Conservation (phyloP, 2,888 invertebrate species). For the Lydus trimaculatus region DNA sequence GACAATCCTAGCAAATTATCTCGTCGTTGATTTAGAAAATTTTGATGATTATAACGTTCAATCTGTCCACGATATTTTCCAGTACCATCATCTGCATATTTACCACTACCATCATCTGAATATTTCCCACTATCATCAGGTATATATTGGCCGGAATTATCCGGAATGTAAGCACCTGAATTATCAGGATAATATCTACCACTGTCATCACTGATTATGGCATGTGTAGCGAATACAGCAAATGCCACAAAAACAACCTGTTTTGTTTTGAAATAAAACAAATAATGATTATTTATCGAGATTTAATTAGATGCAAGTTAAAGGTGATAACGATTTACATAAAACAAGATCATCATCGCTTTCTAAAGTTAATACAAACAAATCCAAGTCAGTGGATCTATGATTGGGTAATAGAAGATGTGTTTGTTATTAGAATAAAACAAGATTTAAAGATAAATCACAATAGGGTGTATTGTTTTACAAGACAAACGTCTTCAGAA, state of each 20-base stretch:
- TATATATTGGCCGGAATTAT: constrained; percentile 34
- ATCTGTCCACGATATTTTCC: background rate
- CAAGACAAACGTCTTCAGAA: background rate
- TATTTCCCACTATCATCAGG: constrained; percentile 37
- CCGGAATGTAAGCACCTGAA: constrained; percentile 27
- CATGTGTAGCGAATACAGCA: background rate
- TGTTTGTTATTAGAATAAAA: no score
- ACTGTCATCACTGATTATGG: constrained; percentile 11
- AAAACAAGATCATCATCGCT: background rate
- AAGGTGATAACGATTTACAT: background rate
- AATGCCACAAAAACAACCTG: background rate
- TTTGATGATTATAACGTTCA: no score
- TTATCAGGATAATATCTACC: constrained; percentile 20
- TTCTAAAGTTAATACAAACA: background rate
- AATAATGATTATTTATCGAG: background rate
- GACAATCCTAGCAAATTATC: background rate
- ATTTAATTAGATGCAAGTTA: background rate
- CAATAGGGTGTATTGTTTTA: background rate
- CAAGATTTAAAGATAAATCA: background rate
- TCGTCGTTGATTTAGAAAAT: background rate
- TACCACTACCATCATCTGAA: constrained; percentile 35
- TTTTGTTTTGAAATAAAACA: background rate
- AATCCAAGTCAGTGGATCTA: background rate
- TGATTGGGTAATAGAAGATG: background rate
- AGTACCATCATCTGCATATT: constrained; percentile 25